These are phyloP conservation scores for Lathronympha strigana DNA, from an alignment of 2,888 invertebrate species.

Conservation along the genomic window DNA sequence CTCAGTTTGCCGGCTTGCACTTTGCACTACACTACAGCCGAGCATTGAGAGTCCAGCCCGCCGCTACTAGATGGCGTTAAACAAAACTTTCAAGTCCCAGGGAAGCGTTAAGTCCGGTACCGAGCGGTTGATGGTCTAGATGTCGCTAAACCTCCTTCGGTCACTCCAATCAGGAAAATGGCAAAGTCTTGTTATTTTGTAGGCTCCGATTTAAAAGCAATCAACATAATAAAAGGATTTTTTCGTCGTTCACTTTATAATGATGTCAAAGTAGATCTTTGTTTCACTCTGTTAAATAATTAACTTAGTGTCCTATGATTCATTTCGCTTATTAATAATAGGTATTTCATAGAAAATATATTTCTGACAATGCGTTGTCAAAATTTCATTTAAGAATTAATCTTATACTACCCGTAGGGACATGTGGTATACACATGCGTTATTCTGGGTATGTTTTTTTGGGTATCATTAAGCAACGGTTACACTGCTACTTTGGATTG, in stretches of 20 bases:
- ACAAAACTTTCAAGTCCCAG: conserved; percentile 23
- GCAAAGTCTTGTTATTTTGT: conserved; percentile 30
- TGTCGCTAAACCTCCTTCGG: conserved; percentile 32
- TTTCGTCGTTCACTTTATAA: conserved; percentile 21
- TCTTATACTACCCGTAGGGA: conserved; percentile 7
- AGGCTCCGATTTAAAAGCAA: conserved; percentile 31
- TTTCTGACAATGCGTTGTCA: conserved; percentile 31
- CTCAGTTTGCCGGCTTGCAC: conserved; percentile 26
- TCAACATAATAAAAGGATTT: conserved; percentile 32
- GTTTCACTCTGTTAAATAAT: conserved; percentile 16
- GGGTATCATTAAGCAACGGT: conserved; percentile 13
- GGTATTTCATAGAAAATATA: conserved; percentile 2
- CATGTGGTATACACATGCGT: conserved; percentile 36
- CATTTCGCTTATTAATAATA: conserved; percentile 7
- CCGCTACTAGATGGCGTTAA: conserved; percentile 39
- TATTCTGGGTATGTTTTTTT: conserved; percentile 13
- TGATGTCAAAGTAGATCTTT: conserved; percentile 17
- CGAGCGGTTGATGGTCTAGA: conserved; percentile 31
- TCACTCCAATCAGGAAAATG: conserved; percentile 34
- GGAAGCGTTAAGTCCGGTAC: conserved; percentile 21
- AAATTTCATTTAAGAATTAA: conserved; percentile 5
- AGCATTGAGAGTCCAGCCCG: conserved; percentile 27
- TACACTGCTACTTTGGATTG: not conserved
- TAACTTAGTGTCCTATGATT: conserved; percentile 1
- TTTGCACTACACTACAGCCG: conserved; percentile 35